Conservation (phyloP, 2,113 vertebrate genomes). For the Oplegnathus fasciatus region DNA sequence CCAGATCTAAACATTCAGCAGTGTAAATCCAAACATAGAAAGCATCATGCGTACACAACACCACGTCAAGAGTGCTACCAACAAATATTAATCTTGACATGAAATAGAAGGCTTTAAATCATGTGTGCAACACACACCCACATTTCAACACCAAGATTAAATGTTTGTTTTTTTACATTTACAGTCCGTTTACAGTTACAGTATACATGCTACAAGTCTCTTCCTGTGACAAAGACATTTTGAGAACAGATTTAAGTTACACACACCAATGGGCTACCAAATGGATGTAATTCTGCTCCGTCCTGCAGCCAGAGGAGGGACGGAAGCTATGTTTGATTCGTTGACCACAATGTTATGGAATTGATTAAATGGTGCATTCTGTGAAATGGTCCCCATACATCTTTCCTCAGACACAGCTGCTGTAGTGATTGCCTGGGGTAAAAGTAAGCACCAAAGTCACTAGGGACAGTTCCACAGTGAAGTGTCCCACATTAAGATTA, state of each 20-base stretch:
- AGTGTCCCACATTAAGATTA: conserved; percentile 23
- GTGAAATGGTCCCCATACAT: conserved; percentile 40
- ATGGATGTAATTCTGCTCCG: neutral
- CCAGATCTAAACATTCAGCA: neutral
- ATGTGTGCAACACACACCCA: neutral
- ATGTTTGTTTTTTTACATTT: neutral
- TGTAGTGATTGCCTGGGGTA: conserved; percentile 18
- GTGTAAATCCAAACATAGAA: neutral
- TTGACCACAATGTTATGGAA: conserved; percentile 45
- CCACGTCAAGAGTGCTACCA: neutral
- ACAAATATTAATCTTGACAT: neutral
- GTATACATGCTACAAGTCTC: too few relatives aligned
- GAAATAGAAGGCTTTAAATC: neutral
- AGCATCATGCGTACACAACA: neutral
- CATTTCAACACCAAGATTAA: neutral
- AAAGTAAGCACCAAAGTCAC: conserved; percentile 26
- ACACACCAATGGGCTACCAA: neutral
- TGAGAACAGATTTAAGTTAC: conserved; percentile 3
- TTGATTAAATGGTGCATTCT: conserved; percentile 53
- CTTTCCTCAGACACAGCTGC: conserved; percentile 32
- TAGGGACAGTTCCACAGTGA: conserved; percentile 24
- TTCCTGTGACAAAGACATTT: neutral
- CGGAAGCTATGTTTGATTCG: conserved; percentile 10
- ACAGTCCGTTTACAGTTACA: neutral
- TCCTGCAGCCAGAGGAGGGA: neutral